Base-by-base conservation (phyloP, 2,113 vertebrate genomes). In the Platysternon megacephalum region DNA sequence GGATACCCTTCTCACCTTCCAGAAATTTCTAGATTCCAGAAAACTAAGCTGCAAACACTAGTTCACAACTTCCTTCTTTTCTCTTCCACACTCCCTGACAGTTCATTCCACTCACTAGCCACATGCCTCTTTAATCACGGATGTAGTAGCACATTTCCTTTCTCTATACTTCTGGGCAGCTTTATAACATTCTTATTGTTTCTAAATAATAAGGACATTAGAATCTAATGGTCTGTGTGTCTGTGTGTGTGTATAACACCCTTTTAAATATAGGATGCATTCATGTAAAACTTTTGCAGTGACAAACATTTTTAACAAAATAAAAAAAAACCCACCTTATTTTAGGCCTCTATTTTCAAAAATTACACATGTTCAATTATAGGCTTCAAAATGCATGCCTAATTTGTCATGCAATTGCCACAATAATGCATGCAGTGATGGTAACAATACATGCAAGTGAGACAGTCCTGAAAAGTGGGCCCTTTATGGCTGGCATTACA, bases 71-170 rank as follows among this genome's bases (percentile, higher is more conserved):
- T 22, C 42, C 9, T 74, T 82, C 32, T n/a, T 84, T 81, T 48
- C 11, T 29, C 82, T 78, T n/a, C 81, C 90, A 78, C 4, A 2
- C 32, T 0, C 0, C 2, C 21, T 21, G 49, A 68, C 82, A n/a
- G 22, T 1, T 49, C 48, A 61, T 12, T 22, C 35, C 79, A 91
- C 53, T 16, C 8, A 9, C n/a, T 86, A 65, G 11, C 51, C 21
- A 56, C n/a, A 19, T 48, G 83, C 39, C 55, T 55, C 74, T 81
- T 79, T 49, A 56, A 82, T 85, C 52, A 44, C 1, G 44, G 39
- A 19, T 82, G 76, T 82, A 85, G 79, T 81, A 39, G 8, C 35
- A 39, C 32, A 48, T 72, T 39, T 21, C n/a, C 19, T 72, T 39
- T 90, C 42, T 78, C 42, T 78, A 46, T 46, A 28, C 55, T 94